phyloP scores from a whole-genome alignment of 2,113 vertebrate genomes.

The Leucopsar rothschildi region DNA sequence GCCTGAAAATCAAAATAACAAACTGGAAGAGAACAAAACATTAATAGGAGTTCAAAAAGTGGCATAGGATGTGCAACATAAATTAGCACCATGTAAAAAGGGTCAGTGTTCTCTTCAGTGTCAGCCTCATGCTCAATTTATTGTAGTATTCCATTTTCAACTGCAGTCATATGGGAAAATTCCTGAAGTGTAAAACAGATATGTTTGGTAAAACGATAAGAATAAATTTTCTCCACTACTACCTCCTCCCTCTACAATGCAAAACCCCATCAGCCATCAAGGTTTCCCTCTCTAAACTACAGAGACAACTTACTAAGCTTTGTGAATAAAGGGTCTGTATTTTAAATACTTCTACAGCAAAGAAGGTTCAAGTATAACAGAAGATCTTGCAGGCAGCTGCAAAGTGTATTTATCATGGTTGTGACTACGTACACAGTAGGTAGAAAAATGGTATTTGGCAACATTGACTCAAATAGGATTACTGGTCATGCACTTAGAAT shows the following conservation, averaged over 20 bases:
- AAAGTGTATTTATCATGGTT: background rate
- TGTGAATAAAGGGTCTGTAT: background rate
- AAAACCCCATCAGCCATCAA: background rate
- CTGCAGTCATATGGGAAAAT: background rate
- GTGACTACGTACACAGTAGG: fast-evolving
- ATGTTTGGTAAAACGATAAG: background rate
- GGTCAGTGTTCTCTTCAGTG: background rate
- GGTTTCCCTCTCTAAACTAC: background rate
- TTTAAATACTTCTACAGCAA: background rate
- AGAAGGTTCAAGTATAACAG: background rate
- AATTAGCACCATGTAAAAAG: background rate
- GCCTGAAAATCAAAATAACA: background rate
- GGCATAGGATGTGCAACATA: background rate
- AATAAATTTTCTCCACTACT: background rate
- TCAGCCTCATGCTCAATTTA: background rate
- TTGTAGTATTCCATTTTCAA: background rate
- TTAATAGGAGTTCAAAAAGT: background rate
- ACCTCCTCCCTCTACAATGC: background rate
- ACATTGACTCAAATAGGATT: background rate
- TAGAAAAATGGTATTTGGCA: background rate
- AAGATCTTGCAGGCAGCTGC: background rate
- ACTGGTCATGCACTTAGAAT: background rate
- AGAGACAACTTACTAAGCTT: background rate
- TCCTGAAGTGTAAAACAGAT: background rate
- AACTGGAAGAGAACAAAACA: background rate